These are phyloP conservation scores for Encarsia formosa DNA, from an alignment of 2,888 invertebrate genomes.

Conservation along the genomic window DNA sequence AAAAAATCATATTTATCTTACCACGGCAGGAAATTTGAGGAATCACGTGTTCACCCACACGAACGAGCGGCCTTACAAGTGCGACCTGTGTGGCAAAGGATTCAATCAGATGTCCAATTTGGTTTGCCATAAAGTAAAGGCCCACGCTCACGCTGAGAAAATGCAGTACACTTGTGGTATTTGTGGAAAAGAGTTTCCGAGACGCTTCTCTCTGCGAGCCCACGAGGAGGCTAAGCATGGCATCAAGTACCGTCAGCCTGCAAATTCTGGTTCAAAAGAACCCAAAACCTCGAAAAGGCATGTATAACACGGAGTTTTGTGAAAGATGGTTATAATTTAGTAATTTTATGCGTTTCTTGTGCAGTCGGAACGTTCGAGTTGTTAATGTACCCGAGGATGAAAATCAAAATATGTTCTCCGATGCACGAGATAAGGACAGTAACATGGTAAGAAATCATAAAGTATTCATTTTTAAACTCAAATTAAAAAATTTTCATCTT, in stretches of 20 bases:
- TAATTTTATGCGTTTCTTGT: neutral
- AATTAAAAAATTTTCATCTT: neutral
- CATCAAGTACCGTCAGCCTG: slow-evolving; percentile 47
- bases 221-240: slow-evolving; percentile 59
- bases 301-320: neutral
- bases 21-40: slow-evolving; percentile 66
- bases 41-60: slow-evolving; percentile 77
- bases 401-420: slow-evolving; percentile 39
- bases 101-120: slow-evolving; percentile 80
- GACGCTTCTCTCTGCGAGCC: slow-evolving; percentile 55
- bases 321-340: neutral
- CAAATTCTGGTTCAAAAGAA: slow-evolving; percentile 30
- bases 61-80: slow-evolving; percentile 73
- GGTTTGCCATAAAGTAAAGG: slow-evolving; percentile 73
- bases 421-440: slow-evolving; percentile 38
- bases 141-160: slow-evolving; percentile 56
- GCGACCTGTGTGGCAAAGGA: slow-evolving; percentile 69
- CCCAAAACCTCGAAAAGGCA: slow-evolving; percentile 25
- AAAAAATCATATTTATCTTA: no score
- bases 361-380: slow-evolving; percentile 44
- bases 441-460: slow-evolving; percentile 10
- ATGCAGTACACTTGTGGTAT: slow-evolving; percentile 56
- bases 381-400: slow-evolving; percentile 41
- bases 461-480: neutral
- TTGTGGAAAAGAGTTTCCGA: slow-evolving; percentile 56